phyloP scores from a whole-genome alignment of 2,888 invertebrate genomes.

The Lepidochitona cinerea region DNA sequence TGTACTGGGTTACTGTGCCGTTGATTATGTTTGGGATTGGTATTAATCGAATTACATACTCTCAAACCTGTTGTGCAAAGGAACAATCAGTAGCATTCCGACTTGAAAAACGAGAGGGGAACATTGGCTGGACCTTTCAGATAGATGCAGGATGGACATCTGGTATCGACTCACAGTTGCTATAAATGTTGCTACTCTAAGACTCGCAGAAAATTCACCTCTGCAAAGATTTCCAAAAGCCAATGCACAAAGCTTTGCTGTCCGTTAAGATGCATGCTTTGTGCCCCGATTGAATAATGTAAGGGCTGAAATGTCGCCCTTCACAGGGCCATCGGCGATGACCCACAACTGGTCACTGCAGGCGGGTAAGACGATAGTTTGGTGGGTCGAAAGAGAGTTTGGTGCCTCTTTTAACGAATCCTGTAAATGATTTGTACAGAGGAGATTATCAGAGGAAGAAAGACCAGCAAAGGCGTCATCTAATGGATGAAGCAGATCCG shows the following conservation, averaged over 20 bases:
- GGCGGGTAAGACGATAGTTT: conserved; percentile 15
- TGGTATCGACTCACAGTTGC: conserved; percentile 27
- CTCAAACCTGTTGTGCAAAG: conserved; percentile 12
- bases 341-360: conserved; percentile 20
- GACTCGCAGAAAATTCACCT: conserved; percentile 37
- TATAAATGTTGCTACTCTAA: conserved; percentile 33
- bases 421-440: conserved; percentile 23
- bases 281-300: conserved; percentile 33
- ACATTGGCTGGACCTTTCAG: conserved; percentile 26
- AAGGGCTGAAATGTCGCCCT: conserved; percentile 41
- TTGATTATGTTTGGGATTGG: conserved; percentile 12
- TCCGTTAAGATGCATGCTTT: conserved; percentile 34
- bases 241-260: conserved; percentile 41
- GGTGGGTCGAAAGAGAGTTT: conserved; percentile 1
- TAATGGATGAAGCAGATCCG: conserved; percentile 22
- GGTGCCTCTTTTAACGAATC: conserved; percentile 20
- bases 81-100: conserved; percentile 23
- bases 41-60: conserved; percentile 34
- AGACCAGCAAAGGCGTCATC: conserved; percentile 25
- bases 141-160: conserved; percentile 16
- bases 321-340: conserved; percentile 15
- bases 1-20: conserved; percentile 15
- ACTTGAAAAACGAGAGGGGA: conserved; percentile 34
- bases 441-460: conserved; percentile 24
- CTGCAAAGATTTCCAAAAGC: conserved; percentile 34